These are phyloP conservation scores for Andricus quercusramuli DNA, from an alignment of 2,888 invertebrate species.

Conservation along the genomic window DNA sequence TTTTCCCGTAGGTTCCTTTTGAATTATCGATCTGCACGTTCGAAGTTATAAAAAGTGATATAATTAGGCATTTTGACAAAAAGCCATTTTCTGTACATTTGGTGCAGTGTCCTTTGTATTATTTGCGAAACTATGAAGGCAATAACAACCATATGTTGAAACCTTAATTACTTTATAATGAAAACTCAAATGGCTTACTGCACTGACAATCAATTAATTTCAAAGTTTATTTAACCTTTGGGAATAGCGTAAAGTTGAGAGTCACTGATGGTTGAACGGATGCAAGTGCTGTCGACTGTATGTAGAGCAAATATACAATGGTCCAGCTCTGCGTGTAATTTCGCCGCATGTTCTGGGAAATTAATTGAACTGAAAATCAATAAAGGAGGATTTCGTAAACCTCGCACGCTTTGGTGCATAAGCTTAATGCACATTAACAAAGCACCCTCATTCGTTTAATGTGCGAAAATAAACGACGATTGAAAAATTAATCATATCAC, in stretches of 20 bases:
- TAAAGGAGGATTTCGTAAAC: slow-evolving; percentile 30
- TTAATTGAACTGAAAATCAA: slow-evolving; percentile 36
- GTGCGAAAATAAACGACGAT: neutral
- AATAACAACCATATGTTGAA: no score
- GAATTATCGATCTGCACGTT: no score
- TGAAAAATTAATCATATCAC: slow-evolving; percentile 1
- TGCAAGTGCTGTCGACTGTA: neutral
- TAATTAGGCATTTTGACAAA: no score
- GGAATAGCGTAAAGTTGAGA: neutral
- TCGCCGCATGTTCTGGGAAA: slow-evolving; percentile 9
- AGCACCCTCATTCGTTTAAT: slow-evolving; percentile 1
- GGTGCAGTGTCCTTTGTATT: no score
- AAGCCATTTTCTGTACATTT: no score
- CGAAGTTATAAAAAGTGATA: no score
- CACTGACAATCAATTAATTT: no score
- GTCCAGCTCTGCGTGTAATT: slow-evolving; percentile 17
- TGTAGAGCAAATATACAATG: slow-evolving; percentile 13
- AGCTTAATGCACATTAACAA: slow-evolving; percentile 20
- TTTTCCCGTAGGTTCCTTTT: no score
- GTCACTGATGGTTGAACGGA: neutral
- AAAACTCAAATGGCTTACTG: no score
- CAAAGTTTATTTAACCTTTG: slow-evolving; percentile 21
- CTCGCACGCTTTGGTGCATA: slow-evolving; percentile 1
- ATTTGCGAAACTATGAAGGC: no score
- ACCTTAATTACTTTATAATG: no score